Base-by-base conservation (phyloP, 2,797 vertebrate genomes). In the Eupleurogrammus muticus region DNA sequence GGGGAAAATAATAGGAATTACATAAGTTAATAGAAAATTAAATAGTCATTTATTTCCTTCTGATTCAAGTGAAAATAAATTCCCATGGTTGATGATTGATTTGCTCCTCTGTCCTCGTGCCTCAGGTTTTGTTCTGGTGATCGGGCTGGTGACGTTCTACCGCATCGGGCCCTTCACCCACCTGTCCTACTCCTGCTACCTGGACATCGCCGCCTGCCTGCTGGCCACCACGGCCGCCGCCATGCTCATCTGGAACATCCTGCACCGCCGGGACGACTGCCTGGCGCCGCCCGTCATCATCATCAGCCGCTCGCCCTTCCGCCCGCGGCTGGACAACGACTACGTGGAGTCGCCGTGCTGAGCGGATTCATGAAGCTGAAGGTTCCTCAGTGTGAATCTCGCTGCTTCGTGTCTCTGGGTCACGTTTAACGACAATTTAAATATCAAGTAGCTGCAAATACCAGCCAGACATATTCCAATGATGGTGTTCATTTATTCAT, bases 111-210 rank as follows among this genome's bases (percentile, higher is more conserved):
- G 28, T 28, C 3, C 3, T 28, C 75, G 9, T n/a, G n/a, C n/a
- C n/a, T n/a, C 86, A 99, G 98, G 98, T 92, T 99, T 99, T 10
- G 96, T 97, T 78, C 94, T 99, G 83, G 96, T 99, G 79, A 99
- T 99, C 0, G 98, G 98, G 36, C 89, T 99, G 21, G 98, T 99
- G 90, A 98, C 98, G 0, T 99, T 99, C 94, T 99, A 99, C 85
- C 95, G 95, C 46, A 97, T 99, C 0, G 98, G 98, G 2, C 97
- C 97, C 0, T 95, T 97, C 90, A 98, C 96, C 66, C 96, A 90
- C 77, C 92, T 99, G 72, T 97, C 97, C 3, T 98, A 96, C 95
- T 99, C 97, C 24, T 99, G 98, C 92, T 99, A 99, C 67, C 75
- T 98, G 88, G 94, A 98, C 90, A 98, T 99, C 1, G 95, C 94